These are phyloP conservation scores for Odocoileus hemionus DNA, from an alignment of 2,113 vertebrate genomes.

Conservation along the genomic window DNA sequence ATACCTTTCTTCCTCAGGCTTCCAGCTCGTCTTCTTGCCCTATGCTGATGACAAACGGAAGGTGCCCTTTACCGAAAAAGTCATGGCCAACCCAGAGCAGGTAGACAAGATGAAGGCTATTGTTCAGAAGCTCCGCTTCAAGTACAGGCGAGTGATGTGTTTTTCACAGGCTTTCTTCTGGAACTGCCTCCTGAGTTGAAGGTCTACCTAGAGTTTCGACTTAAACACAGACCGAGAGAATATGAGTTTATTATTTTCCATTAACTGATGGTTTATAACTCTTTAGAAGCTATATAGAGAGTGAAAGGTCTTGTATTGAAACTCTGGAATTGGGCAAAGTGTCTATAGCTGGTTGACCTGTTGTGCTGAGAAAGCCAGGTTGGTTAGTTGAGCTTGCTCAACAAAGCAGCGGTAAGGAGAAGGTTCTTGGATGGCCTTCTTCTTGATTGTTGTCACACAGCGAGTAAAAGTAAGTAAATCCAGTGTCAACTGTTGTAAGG, in stretches of 20 bases:
- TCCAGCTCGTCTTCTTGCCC: conserved; percentile 90
- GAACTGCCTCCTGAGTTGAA: neutral
- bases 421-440: neutral
- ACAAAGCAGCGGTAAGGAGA: neutral
- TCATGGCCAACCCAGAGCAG: conserved; percentile 85
- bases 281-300: neutral
- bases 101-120: conserved; percentile 96
- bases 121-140: conserved; percentile 91
- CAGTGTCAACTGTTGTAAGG: neutral
- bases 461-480: neutral
- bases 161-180: neutral
- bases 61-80: conserved; percentile 82
- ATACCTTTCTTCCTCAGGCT: conserved; percentile 81
- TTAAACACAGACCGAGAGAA: neutral
- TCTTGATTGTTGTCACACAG: neutral
- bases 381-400: neutral
- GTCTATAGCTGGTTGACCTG: neutral
- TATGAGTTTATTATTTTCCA: neutral
- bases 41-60: conserved; percentile 92
- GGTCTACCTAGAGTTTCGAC: neutral
- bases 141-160: conserved; percentile 85
- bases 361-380: neutral
- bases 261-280: neutral
- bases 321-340: neutral
- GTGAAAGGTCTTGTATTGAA: neutral